Conservation (phyloP, 30 jellyfish, hydroid and myxozoan genomes). For the Hydra vulgaris region DNA sequence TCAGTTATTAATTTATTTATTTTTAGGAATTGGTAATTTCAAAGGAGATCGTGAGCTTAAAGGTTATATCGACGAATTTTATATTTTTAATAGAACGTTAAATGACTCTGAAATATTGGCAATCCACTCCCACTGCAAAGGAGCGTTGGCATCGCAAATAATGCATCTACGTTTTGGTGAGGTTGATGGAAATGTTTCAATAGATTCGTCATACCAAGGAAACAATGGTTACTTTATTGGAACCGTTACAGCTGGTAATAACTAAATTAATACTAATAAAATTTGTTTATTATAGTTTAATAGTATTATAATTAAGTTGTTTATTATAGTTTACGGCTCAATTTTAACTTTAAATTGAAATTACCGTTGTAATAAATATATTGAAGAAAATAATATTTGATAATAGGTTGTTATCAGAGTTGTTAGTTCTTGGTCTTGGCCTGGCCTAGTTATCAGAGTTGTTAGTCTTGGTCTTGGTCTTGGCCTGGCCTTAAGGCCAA, state of each 20-base stretch:
- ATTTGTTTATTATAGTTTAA: too few relatives aligned
- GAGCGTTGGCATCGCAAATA: slow-evolving; percentile 63
- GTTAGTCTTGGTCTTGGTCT: too few relatives aligned
- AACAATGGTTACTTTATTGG: slow-evolving; percentile 70
- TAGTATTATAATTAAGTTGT: too few relatives aligned
- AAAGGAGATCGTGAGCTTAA: slow-evolving; percentile 68
- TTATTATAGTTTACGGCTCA: too few relatives aligned
- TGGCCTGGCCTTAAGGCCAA: too few relatives aligned
- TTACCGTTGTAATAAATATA: too few relatives aligned
- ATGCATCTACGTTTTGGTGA: slow-evolving; percentile 51
- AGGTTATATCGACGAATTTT: slow-evolving; percentile 78
- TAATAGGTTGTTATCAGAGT: too few relatives aligned
- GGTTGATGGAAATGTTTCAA: slow-evolving; percentile 36
- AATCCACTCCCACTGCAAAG: slow-evolving; percentile 65
- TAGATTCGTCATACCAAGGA: slow-evolving; percentile 73
- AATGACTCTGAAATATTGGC: slow-evolving; percentile 39
- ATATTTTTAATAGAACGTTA: slow-evolving; percentile 68
- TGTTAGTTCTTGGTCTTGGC: too few relatives aligned
- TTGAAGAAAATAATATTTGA: too few relatives aligned
- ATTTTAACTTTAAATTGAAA: too few relatives aligned
- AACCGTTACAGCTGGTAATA: slow-evolving; percentile 34
- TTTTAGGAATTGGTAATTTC: slow-evolving; percentile 59
- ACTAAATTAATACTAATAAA: neutral
- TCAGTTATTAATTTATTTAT: too few relatives aligned
- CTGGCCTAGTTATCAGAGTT: too few relatives aligned